Evolutionary conservation across 2,888 invertebrate genomes (phyloP).

Genomic region (Lasioglossum marginatum): DNA sequence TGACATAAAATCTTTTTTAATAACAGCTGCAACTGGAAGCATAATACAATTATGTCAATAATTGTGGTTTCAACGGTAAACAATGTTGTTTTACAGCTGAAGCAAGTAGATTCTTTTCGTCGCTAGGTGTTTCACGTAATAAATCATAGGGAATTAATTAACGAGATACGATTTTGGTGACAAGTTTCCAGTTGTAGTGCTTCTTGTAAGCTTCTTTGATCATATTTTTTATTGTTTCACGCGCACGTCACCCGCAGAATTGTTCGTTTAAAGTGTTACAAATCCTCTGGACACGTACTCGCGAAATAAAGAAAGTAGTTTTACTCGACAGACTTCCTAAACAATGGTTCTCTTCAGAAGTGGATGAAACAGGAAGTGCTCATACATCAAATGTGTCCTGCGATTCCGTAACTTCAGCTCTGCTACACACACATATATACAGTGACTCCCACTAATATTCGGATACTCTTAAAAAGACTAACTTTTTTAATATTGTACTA

Average conservation of each 20-base stretch:
- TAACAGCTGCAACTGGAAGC: not conserved
- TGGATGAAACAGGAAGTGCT: conserved; percentile 4
- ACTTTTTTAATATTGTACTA: too few relatives aligned
- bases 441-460: too few relatives aligned
- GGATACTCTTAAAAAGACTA: too few relatives aligned
- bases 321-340: not conserved
- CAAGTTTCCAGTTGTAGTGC: not conserved
- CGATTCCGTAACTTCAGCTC: not conserved
- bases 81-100: not conserved
- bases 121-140: too few relatives aligned
- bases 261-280: not conserved
- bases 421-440: not conserved
- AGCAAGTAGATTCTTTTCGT: too few relatives aligned
- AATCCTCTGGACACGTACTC: not conserved
- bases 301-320: not conserved
- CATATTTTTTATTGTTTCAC: not conserved
- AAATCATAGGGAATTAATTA: not conserved
- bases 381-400: conserved; percentile 6
- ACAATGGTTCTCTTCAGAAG: not conserved
- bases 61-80: not conserved
- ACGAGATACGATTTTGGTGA: not conserved
- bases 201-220: too few relatives aligned
- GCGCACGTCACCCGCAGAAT: not conserved
- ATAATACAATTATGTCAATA: not conserved
- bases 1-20: not conserved